Conservation (phyloP, 2,888 invertebrate genomes). For the Willowsia nigromaculata region DNA sequence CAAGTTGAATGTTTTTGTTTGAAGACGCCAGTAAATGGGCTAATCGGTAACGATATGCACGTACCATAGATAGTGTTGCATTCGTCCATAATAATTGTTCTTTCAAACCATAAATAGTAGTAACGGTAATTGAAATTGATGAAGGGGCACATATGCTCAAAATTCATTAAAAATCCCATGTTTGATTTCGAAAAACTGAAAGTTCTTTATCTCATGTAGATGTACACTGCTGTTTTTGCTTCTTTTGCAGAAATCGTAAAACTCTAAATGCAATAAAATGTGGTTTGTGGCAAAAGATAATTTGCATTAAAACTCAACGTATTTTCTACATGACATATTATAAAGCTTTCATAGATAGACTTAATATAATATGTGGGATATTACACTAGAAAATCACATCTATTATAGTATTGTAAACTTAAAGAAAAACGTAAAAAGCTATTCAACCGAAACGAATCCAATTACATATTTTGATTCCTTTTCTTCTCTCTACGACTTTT, state of each 20-base stretch:
- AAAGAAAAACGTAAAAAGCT: background rate
- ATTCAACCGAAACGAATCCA: conserved; percentile 42
- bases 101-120: conserved; percentile 2
- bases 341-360: background rate
- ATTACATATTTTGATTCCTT: background rate
- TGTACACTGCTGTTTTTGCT: background rate
- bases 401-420: background rate
- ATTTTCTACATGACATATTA: background rate
- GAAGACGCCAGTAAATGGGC: background rate
- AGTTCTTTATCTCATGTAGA: background rate
- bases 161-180: background rate
- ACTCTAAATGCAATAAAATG: background rate
- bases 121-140: conserved; percentile 16
- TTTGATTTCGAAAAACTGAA: conserved; percentile 2
- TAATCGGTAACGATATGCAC: background rate
- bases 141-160: background rate
- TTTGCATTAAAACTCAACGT: conserved; percentile 29
- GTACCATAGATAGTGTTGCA: background rate
- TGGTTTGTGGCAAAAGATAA: conserved; percentile 23
- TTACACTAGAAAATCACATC: background rate
- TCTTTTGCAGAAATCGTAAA: background rate
- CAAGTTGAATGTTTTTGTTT: background rate
- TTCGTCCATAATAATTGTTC: too few species aligned
- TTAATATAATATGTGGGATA: background rate
- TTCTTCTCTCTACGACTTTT: background rate